These are phyloP conservation scores for Grus americana DNA, from an alignment of 2,113 vertebrate species.

Conservation along the genomic window DNA sequence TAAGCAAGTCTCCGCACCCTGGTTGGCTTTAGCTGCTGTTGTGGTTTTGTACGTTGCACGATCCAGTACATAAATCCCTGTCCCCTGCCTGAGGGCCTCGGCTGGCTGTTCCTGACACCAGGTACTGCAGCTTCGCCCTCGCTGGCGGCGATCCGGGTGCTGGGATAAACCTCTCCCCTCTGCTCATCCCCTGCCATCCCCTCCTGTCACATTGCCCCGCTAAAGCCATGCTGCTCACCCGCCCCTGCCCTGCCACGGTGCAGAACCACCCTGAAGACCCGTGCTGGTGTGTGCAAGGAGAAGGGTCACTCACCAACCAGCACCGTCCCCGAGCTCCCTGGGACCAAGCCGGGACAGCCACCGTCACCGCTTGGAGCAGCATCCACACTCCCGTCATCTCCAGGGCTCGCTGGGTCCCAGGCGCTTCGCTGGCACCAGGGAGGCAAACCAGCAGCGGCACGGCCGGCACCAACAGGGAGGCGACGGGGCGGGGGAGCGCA, in stretches of 20 bases:
- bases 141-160: rapidly evolving
- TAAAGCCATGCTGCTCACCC: rapidly evolving
- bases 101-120: background rate
- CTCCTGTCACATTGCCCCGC: too few relatives aligned
- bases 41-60: background rate
- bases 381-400: rapidly evolving
- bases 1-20: slow-evolving; percentile 42
- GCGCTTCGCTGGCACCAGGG: rapidly evolving
- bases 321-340: rapidly evolving
- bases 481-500: background rate
- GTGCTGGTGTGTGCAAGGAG: background rate
- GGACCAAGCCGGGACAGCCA: rapidly evolving
- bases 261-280: background rate
- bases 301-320: rapidly evolving
- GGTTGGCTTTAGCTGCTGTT: slow-evolving; percentile 20
- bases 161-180: background rate
- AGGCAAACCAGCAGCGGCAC: rapidly evolving
- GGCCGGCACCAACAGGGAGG: background rate
- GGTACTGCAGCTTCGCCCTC: background rate
- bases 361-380: background rate
- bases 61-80: background rate
- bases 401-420: rapidly evolving
- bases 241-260: background rate
- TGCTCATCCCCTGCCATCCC: rapidly evolving
- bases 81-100: background rate